Evolutionary conservation across 2,797 vertebrate species (phyloP).

Genomic region (Sebastolobus altivelis): DNA sequence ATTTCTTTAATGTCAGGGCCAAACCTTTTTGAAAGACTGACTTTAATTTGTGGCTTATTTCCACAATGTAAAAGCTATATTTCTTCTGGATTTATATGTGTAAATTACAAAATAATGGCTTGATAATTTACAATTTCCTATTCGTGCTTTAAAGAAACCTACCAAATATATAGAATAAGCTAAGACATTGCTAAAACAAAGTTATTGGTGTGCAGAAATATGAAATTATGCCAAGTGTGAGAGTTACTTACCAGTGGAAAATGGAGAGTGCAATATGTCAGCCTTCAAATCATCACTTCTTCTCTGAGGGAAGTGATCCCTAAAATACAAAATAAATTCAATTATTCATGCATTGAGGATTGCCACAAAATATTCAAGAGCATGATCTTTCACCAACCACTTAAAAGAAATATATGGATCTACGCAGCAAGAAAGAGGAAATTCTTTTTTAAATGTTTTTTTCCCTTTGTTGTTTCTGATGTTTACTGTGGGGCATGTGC

Average conservation of each 20-base stretch:
- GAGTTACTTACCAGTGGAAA: slow-evolving; percentile 77
- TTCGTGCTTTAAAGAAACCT: not conserved
- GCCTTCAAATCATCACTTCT: slow-evolving; percentile 73
- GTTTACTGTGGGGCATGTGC: not conserved
- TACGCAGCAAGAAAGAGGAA: slow-evolving; percentile 1
- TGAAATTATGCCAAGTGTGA: not conserved
- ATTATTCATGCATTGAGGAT: slow-evolving; percentile 20
- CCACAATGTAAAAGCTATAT: not conserved
- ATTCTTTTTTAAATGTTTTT: not conserved
- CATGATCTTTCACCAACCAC: slow-evolving; percentile 28
- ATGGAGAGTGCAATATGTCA: slow-evolving; percentile 60
- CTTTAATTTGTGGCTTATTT: slow-evolving; percentile 16
- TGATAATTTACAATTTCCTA: too few species aligned
- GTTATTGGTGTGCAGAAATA: not conserved
- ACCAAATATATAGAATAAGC: not conserved
- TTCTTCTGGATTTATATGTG: not conserved
- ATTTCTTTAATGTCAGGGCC: slow-evolving; percentile 38
- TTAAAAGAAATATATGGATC: slow-evolving; percentile 33
- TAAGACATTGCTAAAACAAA: not conserved
- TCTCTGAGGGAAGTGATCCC: slow-evolving; percentile 76
- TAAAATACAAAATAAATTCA: slow-evolving; percentile 63
- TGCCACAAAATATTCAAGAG: slow-evolving; percentile 5
- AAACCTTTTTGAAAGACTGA: slow-evolving; percentile 15
- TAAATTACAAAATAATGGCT: not conserved
- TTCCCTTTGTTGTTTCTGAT: not conserved